These are phyloP conservation scores for Aegotheles bennettii DNA, from an alignment of 2,113 vertebrate genomes.

Conservation along the genomic window DNA sequence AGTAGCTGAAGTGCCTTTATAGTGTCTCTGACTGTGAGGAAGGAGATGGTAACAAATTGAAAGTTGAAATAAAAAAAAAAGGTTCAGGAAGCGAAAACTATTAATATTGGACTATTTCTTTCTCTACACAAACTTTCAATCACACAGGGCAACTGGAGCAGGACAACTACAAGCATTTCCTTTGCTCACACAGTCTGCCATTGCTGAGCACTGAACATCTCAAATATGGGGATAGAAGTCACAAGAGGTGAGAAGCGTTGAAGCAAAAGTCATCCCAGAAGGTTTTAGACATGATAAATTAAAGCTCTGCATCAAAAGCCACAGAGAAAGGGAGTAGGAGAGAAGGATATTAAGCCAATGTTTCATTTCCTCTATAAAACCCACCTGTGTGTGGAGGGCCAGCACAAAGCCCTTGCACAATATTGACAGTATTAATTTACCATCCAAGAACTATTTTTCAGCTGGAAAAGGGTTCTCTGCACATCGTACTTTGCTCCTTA, in stretches of 20 bases:
- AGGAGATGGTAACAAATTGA: not conserved
- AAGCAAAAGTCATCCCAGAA: not conserved
- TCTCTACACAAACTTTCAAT: not conserved
- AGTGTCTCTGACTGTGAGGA: not conserved
- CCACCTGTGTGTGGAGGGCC: accelerated
- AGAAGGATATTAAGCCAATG: not conserved
- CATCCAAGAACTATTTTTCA: not conserved
- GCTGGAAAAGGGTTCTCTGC: not conserved
- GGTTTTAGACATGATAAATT: not conserved
- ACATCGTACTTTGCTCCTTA: not conserved
- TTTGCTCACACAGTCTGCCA: not conserved
- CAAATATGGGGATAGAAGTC: not conserved
- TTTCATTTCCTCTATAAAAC: not conserved
- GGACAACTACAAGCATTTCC: not conserved
- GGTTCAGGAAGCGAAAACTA: not conserved
- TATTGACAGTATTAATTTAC: not conserved
- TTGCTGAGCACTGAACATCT: not conserved
- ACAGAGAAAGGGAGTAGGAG: not conserved
- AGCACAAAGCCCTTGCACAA: accelerated
- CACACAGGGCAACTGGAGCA: not conserved
- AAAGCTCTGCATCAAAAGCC: not conserved
- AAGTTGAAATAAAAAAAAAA: not conserved
- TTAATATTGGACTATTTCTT: not conserved
- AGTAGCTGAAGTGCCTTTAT: not conserved
- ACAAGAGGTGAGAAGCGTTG: not conserved